Percentiles rank a stretch among this genome's conserved stretches.
Evolutionary conservation across 2,797 vertebrate genomes (phyloP).

Genomic region (Anguilla obscura): DNA sequence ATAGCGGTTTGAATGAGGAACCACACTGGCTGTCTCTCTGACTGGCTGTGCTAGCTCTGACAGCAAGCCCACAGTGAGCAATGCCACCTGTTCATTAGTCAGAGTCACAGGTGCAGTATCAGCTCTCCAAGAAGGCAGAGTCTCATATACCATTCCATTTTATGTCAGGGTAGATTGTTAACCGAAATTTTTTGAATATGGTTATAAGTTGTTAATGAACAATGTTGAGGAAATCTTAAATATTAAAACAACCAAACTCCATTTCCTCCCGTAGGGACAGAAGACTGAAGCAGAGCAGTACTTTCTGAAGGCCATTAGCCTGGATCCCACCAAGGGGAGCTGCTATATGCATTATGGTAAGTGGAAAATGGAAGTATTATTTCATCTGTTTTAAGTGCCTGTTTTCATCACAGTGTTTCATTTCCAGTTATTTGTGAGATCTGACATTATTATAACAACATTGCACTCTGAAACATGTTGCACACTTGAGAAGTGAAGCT

Average conservation of each 20-base stretch:
- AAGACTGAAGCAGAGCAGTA: constrained; percentile 93
- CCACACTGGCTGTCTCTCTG: too few relatives aligned
- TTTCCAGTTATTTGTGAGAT: background rate
- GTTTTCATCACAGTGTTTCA: background rate
- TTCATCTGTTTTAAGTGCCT: background rate
- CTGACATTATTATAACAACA: background rate
- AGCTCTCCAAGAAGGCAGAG: background rate
- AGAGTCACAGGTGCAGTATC: background rate
- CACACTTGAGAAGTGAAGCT: background rate
- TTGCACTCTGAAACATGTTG: background rate
- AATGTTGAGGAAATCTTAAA: constrained; percentile 53
- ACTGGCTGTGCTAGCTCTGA: background rate
- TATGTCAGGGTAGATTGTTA: background rate
- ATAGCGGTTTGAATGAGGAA: background rate
- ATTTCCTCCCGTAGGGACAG: constrained; percentile 80
- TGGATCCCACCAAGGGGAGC: constrained; percentile 96
- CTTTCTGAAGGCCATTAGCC: constrained; percentile 94
- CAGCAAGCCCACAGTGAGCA: background rate
- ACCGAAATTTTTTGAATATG: background rate
- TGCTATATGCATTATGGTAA: constrained; percentile 99
- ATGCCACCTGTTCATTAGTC: background rate
- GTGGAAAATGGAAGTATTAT: constrained; percentile 48
- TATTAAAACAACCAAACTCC: constrained; percentile 48
- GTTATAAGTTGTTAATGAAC: constrained; percentile 11
- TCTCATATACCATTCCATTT: background rate